These are phyloP conservation scores for Zaprionus davidi DNA, from an alignment of 1,140 invertebrate species.

Conservation along the genomic window DNA sequence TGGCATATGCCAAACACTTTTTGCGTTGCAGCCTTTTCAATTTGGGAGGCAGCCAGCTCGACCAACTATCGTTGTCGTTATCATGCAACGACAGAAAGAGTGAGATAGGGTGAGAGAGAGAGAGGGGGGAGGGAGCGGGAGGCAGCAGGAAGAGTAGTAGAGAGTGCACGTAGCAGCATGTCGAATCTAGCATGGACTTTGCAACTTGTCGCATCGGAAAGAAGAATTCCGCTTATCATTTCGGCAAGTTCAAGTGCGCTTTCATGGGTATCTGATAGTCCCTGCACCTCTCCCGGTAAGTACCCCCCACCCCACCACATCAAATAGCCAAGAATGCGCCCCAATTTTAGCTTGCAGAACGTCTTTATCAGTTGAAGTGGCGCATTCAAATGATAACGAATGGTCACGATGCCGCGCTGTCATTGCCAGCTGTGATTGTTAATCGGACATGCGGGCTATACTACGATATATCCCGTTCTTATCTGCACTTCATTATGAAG, in stretches of 20 bases:
- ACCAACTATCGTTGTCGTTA: slow-evolving; percentile 54
- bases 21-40: slow-evolving; percentile 67
- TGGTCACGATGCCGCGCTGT: neutral
- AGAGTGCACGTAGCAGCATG: too few relatives aligned
- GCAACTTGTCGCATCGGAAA: neutral
- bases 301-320: neutral
- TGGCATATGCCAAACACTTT: slow-evolving; percentile 10
- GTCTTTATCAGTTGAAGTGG: slow-evolving; percentile 1
- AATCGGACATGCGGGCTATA: neutral
- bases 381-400: neutral
- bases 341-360: neutral
- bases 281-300: too few relatives aligned
- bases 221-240: neutral
- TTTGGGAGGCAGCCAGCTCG: slow-evolving; percentile 53
- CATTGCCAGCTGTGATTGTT: neutral
- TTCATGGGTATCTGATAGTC: neutral
- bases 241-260: neutral
- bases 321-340: neutral
- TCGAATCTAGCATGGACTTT: slow-evolving; percentile 17
- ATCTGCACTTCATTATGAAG: slow-evolving; percentile 4
- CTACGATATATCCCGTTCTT: neutral
- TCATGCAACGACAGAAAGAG: slow-evolving; percentile 7
- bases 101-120: neutral
- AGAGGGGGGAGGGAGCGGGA: neutral
- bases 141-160: neutral